Evolutionary conservation across 1,140 invertebrate species (phyloP), one percentile per base, ranked within the genome.

Genomic region (Andricus grossulariae): DNA sequence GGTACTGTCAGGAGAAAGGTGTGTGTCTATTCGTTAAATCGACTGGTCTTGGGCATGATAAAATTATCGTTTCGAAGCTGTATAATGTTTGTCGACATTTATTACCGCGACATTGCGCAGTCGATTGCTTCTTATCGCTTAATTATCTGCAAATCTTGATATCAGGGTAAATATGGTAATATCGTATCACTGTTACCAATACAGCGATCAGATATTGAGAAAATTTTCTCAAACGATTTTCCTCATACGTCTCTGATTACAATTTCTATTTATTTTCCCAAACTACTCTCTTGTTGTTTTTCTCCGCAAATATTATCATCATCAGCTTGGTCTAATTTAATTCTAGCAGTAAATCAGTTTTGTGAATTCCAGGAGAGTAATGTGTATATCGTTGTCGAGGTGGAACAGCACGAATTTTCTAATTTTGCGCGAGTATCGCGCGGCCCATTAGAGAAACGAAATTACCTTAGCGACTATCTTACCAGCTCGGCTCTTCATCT

Each of bases 151-250:
- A 66, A 86, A 88, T 88, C 86, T 86, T 85, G 79, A 78, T 88
- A 88, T 88, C 86, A 86, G 83, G 49, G 74, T 72, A 87, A 86
- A 87, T 86, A 86, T 82, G 76, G 77, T 84, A 87, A 85, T 84
- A 82, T 82, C 77, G 70, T 78, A 86, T 66, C 25, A 39, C 21
- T 1, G 5, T 66, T 66, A 78, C 76, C 80, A 83, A 73, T 77
- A 85, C 83, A 78, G 78, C 81, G 52, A 76, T 39, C 50, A 66
- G 57, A 66, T 15, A 66, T 45, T 45, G 39, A 32, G 16, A 66
- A n/a, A 15, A 39, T 60, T 60, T 66, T 66, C 16, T 45, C 25
- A 32, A 66, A 66, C 32, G 16, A 66, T 66, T 66, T 16, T 66
- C 39, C 32, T 66, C 60, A 39, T 39, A 45, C 39, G 39, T 39